phyloP scores from a whole-genome alignment of 2,888 invertebrate species.

The Dynastes tityus region DNA sequence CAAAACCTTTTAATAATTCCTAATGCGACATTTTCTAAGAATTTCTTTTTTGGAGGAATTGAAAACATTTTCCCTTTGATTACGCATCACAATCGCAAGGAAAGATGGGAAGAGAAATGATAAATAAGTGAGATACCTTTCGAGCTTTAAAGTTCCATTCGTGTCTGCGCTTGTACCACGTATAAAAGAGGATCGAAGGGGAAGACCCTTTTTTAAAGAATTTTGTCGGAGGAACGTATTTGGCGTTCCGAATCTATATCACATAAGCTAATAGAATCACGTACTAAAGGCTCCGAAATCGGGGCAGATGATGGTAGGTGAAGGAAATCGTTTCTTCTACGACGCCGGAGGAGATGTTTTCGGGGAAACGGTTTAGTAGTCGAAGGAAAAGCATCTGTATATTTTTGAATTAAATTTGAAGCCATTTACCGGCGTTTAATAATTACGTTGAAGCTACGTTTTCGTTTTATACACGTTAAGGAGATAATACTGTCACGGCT shows the following conservation, averaged over 20 bases:
- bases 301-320: slow-evolving; percentile 55
- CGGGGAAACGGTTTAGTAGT: slow-evolving; percentile 26
- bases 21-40: too few species aligned
- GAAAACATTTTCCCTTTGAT: slow-evolving; percentile 39
- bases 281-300: slow-evolving; percentile 57
- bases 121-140: slow-evolving; percentile 48
- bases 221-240: slow-evolving; percentile 25
- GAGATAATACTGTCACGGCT: slow-evolving; percentile 20
- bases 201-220: slow-evolving; percentile 31
- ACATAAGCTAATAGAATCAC: slow-evolving; percentile 59
- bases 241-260: slow-evolving; percentile 54
- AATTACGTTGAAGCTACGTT: slow-evolving; percentile 8
- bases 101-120: slow-evolving; percentile 30
- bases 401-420: slow-evolving; percentile 50
- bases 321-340: slow-evolving; percentile 47
- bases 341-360: slow-evolving; percentile 14
- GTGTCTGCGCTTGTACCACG: slow-evolving; percentile 15
- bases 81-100: background rate
- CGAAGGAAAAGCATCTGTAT: slow-evolving; percentile 20
- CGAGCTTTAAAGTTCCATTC: slow-evolving; percentile 40
- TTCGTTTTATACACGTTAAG: slow-evolving; percentile 20
- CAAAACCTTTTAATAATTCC: too few species aligned
- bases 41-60: too few species aligned
- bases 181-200: slow-evolving; percentile 19
- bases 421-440: slow-evolving; percentile 44